Conservation (phyloP, 2,113 vertebrate genomes). For the Vicugna pacos region DNA sequence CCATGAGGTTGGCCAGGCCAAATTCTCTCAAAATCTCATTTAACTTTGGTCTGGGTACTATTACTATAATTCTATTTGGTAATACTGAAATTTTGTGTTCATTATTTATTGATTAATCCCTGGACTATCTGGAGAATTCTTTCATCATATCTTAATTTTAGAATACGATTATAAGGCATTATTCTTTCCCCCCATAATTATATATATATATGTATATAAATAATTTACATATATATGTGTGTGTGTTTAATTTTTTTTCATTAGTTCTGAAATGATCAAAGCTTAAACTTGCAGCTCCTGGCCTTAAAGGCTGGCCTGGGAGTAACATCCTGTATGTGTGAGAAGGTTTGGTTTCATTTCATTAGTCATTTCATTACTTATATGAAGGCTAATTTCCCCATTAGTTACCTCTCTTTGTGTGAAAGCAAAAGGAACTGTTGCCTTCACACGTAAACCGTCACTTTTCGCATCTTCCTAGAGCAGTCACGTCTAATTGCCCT, state of each 20-base stretch:
- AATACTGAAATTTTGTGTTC: background rate
- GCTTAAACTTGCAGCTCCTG: background rate
- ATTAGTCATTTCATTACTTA: background rate
- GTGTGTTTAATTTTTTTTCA: background rate
- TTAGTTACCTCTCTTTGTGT: background rate
- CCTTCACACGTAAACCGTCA: background rate
- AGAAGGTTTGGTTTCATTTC: background rate
- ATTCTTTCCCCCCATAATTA: background rate
- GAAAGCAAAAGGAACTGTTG: background rate
- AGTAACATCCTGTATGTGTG: background rate
- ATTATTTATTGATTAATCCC: background rate
- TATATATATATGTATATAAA: background rate
- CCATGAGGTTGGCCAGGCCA: background rate
- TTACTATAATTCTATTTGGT: background rate
- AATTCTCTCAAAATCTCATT: background rate
- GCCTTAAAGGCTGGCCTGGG: background rate
- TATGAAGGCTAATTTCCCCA: too few relatives aligned
- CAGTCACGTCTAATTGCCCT: background rate
- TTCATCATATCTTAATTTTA: background rate
- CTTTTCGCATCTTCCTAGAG: accelerated
- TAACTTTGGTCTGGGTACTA: background rate
- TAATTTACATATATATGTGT: background rate
- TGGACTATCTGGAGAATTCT: background rate
- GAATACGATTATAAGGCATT: background rate
- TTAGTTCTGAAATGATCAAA: background rate